These are phyloP conservation scores for Trachemys scripta DNA, from an alignment of 2,113 vertebrate genomes.

Conservation along the genomic window DNA sequence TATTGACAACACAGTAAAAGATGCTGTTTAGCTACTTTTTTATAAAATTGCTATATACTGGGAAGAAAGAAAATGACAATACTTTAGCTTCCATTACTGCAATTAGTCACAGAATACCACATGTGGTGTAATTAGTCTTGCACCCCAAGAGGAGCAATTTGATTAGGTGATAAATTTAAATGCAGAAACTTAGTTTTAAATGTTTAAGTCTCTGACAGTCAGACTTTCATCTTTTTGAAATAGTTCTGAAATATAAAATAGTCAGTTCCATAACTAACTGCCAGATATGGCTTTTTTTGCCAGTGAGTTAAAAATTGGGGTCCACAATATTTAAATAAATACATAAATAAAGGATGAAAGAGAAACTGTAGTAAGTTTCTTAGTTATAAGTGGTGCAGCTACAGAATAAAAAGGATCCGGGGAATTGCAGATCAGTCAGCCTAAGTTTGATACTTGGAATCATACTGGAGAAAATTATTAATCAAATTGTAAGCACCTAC, in stretches of 20 bases:
- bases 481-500: neutral
- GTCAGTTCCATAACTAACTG: neutral
- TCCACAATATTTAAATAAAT: neutral
- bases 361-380: neutral
- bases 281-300: neutral
- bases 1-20: neutral
- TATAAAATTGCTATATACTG: neutral
- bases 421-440: neutral
- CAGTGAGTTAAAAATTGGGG: neutral
- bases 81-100: neutral
- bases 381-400: neutral
- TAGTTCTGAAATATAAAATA: neutral
- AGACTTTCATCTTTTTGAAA: neutral
- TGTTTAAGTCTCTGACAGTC: neutral
- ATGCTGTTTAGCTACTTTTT: neutral
- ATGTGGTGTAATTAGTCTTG: neutral
- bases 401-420: neutral
- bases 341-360: neutral
- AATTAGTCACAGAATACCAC: neutral
- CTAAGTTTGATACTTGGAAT: neutral
- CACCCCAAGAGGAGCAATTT: neutral
- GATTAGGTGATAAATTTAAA: neutral
- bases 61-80: neutral
- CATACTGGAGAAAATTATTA: neutral
- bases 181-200: neutral